phyloP scores from a whole-genome alignment of 2,888 invertebrate genomes.

The Cheilosia grossa region DNA sequence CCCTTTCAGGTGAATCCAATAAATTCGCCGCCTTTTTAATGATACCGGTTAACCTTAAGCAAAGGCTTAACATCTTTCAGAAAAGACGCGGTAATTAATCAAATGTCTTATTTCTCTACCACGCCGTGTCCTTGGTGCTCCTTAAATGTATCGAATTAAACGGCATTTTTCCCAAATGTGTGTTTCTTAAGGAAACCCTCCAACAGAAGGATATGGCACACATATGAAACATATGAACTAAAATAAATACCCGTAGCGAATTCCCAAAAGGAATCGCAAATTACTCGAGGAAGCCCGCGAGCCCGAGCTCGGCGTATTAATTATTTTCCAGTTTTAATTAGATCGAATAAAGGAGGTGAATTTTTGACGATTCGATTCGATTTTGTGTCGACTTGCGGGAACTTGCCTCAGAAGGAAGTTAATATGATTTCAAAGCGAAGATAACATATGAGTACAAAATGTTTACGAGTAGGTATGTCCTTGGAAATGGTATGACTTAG shows the following conservation, averaged over 20 bases:
- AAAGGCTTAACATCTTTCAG: conserved; percentile 27
- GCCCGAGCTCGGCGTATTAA: conserved; percentile 57
- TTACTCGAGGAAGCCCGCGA: conserved; percentile 32
- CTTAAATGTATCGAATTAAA: conserved; percentile 62
- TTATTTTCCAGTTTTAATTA: conserved; percentile 73
- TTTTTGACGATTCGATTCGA: conserved; percentile 69
- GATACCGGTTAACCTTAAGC: conserved; percentile 51
- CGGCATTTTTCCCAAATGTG: conserved; percentile 37
- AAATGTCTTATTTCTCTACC: conserved; percentile 64
- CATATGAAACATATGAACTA: conserved; percentile 50
- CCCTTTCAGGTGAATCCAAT: conserved; percentile 71
- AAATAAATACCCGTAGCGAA: conserved; percentile 66
- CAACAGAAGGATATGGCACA: conserved; percentile 36
- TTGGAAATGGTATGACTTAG: conserved; percentile 16
- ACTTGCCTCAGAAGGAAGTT: conserved; percentile 28
- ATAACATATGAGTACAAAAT: no score
- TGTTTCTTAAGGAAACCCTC: conserved; percentile 24
- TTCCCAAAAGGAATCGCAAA: conserved; percentile 71
- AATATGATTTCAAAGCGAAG: conserved; percentile 55
- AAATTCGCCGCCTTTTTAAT: conserved; percentile 72
- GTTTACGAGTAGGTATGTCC: conserved; percentile 28
- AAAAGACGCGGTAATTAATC: conserved; percentile 71
- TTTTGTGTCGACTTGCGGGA: conserved; percentile 25
- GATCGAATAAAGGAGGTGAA: conserved; percentile 63
- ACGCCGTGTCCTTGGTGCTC: conserved; percentile 33